Conservation (phyloP, 2,888 invertebrate genomes). For the Caenorhabditis plicata region DNA sequence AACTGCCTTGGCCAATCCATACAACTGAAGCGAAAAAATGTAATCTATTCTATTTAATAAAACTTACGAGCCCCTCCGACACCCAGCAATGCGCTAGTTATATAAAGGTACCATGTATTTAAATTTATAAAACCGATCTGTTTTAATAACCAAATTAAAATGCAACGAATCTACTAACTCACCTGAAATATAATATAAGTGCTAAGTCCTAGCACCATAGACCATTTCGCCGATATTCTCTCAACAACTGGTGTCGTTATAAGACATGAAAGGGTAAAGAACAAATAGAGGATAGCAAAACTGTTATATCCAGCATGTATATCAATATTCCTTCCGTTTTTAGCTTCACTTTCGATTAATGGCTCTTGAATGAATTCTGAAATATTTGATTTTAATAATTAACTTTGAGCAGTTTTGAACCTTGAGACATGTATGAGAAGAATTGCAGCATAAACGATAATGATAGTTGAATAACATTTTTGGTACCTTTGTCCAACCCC, state of each 20-base stretch:
- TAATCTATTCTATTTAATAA: neutral
- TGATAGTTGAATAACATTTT: slow-evolving; percentile 16
- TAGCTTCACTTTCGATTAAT: slow-evolving; percentile 14
- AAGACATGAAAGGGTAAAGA: slow-evolving; percentile 28
- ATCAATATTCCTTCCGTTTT: slow-evolving; percentile 9
- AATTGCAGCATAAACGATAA: slow-evolving; percentile 26
- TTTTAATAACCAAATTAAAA: too few relatives aligned
- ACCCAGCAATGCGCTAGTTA: slow-evolving; percentile 15
- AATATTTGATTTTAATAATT: neutral
- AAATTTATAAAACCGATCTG: slow-evolving; percentile 13
- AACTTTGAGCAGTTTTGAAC: neutral
- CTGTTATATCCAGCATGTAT: slow-evolving; percentile 30
- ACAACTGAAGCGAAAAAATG: slow-evolving; percentile 12
- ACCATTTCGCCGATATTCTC: slow-evolving; percentile 22
- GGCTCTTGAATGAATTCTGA: slow-evolving; percentile 32
- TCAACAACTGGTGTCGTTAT: slow-evolving; percentile 24
- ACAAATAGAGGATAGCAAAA: slow-evolving; percentile 29
- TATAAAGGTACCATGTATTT: slow-evolving; percentile 12
- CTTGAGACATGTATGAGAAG: slow-evolving; percentile 30
- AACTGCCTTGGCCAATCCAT: slow-evolving; percentile 27
- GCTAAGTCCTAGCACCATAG: slow-evolving; percentile 19
- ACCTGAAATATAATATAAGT: slow-evolving; percentile 17
- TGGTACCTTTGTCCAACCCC: slow-evolving; percentile 10
- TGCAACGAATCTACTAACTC: too few relatives aligned
- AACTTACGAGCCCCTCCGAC: slow-evolving; percentile 23